Evolutionary conservation across 35 echinoderm and acorn worm species (phyloP), one percentile per base, ranked within the genome.

Genomic region (Heliocidaris erythrogramma): DNA sequence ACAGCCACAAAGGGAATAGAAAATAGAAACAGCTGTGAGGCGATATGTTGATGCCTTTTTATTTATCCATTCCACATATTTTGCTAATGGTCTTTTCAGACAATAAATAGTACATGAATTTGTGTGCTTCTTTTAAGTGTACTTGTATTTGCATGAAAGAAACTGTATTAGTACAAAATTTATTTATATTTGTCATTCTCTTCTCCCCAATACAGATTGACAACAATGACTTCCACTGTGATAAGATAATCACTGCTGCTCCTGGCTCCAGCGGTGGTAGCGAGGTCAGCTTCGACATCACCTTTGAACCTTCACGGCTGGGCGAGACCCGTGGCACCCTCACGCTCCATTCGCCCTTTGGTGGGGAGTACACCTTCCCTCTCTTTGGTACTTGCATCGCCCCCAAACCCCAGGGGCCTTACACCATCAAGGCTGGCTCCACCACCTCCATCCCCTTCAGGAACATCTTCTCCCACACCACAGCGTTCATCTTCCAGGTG

Each of bases 381-480:
- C 92, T 97, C 9, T 99, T 99, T 32, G 98, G 97, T 49, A 97
- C 98, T 2, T 97, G 97, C 94, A 97, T 97, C 47, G 92, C 94
- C 8, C 98, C 98, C 56, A 99, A 99, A 49, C 98, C 98, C 30
- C 97, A 97, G 93, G 98, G 98, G 49, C 98, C 98, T 16, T 99
- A 94, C 97, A 95, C 94, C 11, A 93, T 99, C 97, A 99, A 99
- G 71, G 98, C 98, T 9, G 93, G 93, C 89, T 96, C 98, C 10
- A 97, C 98, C 49, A 96, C 96, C 52, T 97, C 98, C 29, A 97
- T 99, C 31, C 98, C 98, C 13, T 99, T 99, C 98, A 89, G 98
- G 9, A 99, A 99, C 47, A 94, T 99, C 60, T 99, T 99, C 97
- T 96, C 98, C 42, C 98, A 99, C 94, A 97, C 98, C 56, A 99